Evolutionary conservation across 1,140 invertebrate genomes (phyloP).

Genomic region (Melitaea cinxia): DNA sequence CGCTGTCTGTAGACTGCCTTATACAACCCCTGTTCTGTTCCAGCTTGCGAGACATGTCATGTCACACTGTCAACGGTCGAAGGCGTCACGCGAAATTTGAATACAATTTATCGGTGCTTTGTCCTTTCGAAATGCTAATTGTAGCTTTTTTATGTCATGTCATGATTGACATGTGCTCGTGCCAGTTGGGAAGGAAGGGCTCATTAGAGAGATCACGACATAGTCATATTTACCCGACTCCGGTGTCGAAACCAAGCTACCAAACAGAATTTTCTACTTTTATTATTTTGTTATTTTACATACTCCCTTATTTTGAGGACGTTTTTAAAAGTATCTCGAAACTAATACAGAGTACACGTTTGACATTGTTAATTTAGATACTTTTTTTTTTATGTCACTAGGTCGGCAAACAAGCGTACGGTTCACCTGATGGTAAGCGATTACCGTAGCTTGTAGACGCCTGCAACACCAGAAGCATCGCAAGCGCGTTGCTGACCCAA

Average conservation of each 20-base stretch:
- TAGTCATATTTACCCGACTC: background rate
- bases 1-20: conserved; percentile 15
- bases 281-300: too few relatives aligned
- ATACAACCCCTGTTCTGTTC: conserved; percentile 50
- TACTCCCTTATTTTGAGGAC: too few relatives aligned
- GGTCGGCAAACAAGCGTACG: too few relatives aligned
- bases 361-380: too few relatives aligned
- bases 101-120: conserved; percentile 62
- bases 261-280: too few relatives aligned
- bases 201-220: conserved; percentile 5
- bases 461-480: too few relatives aligned
- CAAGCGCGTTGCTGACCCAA: too few relatives aligned
- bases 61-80: conserved; percentile 60
- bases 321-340: too few relatives aligned
- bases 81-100: conserved; percentile 70
- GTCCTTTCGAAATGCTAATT: conserved; percentile 58
- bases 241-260: background rate
- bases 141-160: conserved; percentile 47
- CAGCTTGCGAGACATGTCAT: conserved; percentile 57
- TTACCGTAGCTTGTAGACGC: too few relatives aligned
- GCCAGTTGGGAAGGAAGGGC: background rate
- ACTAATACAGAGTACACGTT: too few relatives aligned
- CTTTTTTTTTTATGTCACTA: too few relatives aligned
- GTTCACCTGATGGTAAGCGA: too few relatives aligned
- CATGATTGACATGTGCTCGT: conserved; percentile 27